These are phyloP conservation scores for Apistogramma diplotaenia DNA, from an alignment of 2,113 vertebrate genomes.

Conservation along the genomic window DNA sequence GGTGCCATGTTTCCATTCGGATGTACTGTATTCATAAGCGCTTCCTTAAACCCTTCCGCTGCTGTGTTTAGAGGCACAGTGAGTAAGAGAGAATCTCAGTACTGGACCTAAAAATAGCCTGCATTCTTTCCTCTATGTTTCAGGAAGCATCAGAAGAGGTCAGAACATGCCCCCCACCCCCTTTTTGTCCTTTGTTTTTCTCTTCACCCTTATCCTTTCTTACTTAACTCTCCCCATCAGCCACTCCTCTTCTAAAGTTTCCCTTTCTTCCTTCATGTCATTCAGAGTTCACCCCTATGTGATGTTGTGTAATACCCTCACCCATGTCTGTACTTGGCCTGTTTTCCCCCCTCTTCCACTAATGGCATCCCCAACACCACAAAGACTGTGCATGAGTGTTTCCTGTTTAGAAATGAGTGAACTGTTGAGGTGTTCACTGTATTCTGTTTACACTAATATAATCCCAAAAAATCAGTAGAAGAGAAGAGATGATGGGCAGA, in stretches of 20 bases:
- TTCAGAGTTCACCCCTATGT: constrained; percentile 29
- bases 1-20: constrained; percentile 49
- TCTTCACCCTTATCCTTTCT: neutral
- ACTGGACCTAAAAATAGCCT: constrained; percentile 73
- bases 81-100: constrained; percentile 65
- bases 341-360: neutral
- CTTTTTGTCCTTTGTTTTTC: constrained; percentile 31
- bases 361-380: neutral
- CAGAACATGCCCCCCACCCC: constrained; percentile 54
- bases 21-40: constrained; percentile 60
- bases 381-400: neutral
- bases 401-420: neutral
- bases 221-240: neutral
- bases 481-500: neutral
- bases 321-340: neutral
- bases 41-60: constrained; percentile 68
- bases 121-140: constrained; percentile 76
- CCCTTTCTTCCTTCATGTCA: constrained; percentile 2
- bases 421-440: neutral
- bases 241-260: neutral
- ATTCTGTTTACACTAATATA: neutral
- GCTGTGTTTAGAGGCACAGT: constrained; percentile 60
- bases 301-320: neutral
- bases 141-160: constrained; percentile 70
- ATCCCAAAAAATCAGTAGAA: neutral